Base-by-base conservation (phyloP, 1,140 invertebrate species). In the Tribolium madens region DNA sequence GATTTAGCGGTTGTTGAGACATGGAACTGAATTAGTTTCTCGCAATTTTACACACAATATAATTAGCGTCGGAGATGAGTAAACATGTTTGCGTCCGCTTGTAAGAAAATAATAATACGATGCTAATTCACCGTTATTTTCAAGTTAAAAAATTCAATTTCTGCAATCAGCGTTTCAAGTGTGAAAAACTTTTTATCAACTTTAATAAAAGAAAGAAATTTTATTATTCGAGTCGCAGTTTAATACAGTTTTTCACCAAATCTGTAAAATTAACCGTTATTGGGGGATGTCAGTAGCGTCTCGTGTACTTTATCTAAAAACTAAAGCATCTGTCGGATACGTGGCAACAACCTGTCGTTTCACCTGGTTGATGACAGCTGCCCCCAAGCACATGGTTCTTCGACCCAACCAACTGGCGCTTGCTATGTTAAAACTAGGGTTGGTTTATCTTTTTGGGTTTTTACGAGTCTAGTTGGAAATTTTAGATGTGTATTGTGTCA, bases 281-380 rank as follows among this genome's bases (percentile, higher is more conserved):
- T 26, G 21, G 21, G 36, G 36, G 36, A 42, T 42, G 48, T 2
- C 48, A 64, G 57, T 33, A 26, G 57, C 57, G 57, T 26, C 57
- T 33, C 57, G 26, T 64, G 12, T 4, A 64, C 26, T 13, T 57
- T 57, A 18, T 26, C 52, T 57, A 57, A 12, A 31, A 64, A 12
- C n/a, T 7, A 21, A 13, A 74, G 72, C 72, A 74, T 74, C 72
- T 74, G 72, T 74, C 57, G 31, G 50, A 60, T 53, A 73, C 42
- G 50, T 74, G 57, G 57, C 57, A 74, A 74, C 72, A 74, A 74
- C 72, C 72, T 74, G 72, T 74, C 72, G 72, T 74, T 21, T 74
- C 72, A 74, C 72, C 72, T 74, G 72, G 72, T 46, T 31, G 52
- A n/a, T 60, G 52, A 60, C 72, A 74, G 72, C 72, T 74, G 72